A percentile compares a stretch with the other conserved stretches of the same genome.
Conservation (phyloP, 2,797 vertebrate species). For the Caiman crocodilus region DNA sequence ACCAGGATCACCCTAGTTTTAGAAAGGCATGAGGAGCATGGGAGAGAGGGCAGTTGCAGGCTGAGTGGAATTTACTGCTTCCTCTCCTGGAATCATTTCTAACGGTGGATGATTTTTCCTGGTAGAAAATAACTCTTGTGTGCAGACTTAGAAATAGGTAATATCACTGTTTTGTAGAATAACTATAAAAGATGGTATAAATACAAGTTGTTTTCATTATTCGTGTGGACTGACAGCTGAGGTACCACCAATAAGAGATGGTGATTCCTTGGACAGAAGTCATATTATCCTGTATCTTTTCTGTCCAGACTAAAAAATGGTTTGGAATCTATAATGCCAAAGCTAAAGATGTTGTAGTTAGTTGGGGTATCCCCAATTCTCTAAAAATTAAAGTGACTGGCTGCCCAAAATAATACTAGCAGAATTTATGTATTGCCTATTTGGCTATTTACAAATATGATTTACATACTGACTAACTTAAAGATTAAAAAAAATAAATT, state of each 20-base stretch:
- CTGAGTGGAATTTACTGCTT: too few relatives aligned
- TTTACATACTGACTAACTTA: not conserved
- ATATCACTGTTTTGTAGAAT: too few relatives aligned
- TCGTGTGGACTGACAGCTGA: not conserved
- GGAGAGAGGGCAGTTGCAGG: too few relatives aligned
- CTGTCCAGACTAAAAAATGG: not conserved
- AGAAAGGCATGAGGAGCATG: too few relatives aligned
- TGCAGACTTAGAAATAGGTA: too few relatives aligned
- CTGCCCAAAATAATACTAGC: too few relatives aligned
- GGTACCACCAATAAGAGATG: not conserved
- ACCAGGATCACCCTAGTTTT: too few relatives aligned
- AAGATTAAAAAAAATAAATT: not conserved
- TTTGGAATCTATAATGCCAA: not conserved
- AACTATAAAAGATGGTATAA: not conserved
- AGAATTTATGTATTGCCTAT: not conserved
- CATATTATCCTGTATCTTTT: not conserved
- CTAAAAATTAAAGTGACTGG: not conserved
- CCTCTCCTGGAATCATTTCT: too few relatives aligned
- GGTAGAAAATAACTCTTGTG: too few relatives aligned
- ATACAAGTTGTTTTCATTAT: rapidly evolving
- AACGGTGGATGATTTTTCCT: too few relatives aligned
- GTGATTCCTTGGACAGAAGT: not conserved
- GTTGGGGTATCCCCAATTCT: not conserved
- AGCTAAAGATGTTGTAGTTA: not conserved
- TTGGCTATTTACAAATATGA: not conserved